phyloP scores from a whole-genome alignment of 35 echinoderm and acorn worm genomes.

The Lytechinus pictus region DNA sequence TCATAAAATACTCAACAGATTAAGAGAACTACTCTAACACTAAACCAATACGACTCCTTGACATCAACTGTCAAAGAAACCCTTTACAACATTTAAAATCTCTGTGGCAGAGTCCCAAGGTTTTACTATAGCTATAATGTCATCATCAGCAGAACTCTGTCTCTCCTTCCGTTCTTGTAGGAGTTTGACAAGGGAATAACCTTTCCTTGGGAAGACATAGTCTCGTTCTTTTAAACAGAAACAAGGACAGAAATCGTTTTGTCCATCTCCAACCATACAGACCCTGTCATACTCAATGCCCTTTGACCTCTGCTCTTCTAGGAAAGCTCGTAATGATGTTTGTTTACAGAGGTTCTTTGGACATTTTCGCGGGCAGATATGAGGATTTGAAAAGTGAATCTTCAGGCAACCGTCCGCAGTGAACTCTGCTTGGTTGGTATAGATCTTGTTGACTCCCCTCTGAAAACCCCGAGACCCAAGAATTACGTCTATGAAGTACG shows the following conservation, averaged over 20 bases:
- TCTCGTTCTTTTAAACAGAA: conserved; percentile 53
- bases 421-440: conserved; percentile 75
- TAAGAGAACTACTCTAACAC: no score
- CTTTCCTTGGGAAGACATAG: conserved; percentile 71
- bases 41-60: no score
- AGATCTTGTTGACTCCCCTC: conserved; percentile 29
- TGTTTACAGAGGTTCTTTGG: conserved; percentile 73
- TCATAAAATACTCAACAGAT: no score
- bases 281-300: conserved; percentile 53
- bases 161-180: conserved; percentile 19
- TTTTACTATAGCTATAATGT: conserved; percentile 30
- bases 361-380: conserved; percentile 59
- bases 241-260: conserved; percentile 76
- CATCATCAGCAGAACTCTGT: neutral
- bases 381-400: conserved; percentile 61
- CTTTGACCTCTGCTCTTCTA: conserved; percentile 19
- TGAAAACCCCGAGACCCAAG: conserved; percentile 12
- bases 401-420: conserved; percentile 52
- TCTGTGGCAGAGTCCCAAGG: conserved; percentile 53
- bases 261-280: conserved; percentile 71
- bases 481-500: conserved; percentile 64
- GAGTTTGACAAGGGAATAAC: conserved; percentile 50
- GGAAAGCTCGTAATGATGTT: conserved; percentile 43
- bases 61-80: neutral
- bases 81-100: conserved; percentile 48